A percentile compares a stretch with the other conserved stretches of the same genome.
phyloP scores from a whole-genome alignment of 2,113 vertebrate genomes.

The Alligator sinensis region DNA sequence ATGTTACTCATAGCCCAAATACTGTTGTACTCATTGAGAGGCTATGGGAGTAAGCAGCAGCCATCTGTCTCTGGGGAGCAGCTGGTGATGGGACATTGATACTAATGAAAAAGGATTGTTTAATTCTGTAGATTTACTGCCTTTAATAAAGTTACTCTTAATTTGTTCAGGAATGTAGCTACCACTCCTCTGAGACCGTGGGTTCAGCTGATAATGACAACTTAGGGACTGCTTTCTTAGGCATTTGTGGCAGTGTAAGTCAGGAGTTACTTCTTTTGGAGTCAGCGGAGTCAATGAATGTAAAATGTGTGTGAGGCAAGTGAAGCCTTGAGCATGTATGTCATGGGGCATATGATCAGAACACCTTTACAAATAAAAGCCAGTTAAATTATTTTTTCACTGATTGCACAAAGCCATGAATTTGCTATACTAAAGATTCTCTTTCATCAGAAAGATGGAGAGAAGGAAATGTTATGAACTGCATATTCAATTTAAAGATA shows the following conservation, averaged over 20 bases:
- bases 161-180: not conserved
- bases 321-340: not conserved
- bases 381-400: not conserved
- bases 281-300: not conserved
- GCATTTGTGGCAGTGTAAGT: not conserved
- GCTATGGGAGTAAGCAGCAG: constrained; percentile 20
- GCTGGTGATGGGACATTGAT: constrained; percentile 32
- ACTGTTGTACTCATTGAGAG: not conserved
- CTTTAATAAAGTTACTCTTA: constrained; percentile 7
- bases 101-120: constrained; percentile 48
- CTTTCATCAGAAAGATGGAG: not conserved
- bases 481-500: not conserved
- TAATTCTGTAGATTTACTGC: not conserved
- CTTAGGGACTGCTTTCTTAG: not conserved
- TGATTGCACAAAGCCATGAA: not conserved
- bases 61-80: constrained; percentile 40
- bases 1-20: not conserved
- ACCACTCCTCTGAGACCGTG: not conserved
- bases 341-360: not conserved
- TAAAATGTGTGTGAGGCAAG: not conserved
- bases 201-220: not conserved
- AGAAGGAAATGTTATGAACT: not conserved
- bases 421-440: not conserved
- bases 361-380: not conserved
- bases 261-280: not conserved